Conservation (phyloP, 2,888 invertebrate genomes). For the Drosophila formosana region DNA sequence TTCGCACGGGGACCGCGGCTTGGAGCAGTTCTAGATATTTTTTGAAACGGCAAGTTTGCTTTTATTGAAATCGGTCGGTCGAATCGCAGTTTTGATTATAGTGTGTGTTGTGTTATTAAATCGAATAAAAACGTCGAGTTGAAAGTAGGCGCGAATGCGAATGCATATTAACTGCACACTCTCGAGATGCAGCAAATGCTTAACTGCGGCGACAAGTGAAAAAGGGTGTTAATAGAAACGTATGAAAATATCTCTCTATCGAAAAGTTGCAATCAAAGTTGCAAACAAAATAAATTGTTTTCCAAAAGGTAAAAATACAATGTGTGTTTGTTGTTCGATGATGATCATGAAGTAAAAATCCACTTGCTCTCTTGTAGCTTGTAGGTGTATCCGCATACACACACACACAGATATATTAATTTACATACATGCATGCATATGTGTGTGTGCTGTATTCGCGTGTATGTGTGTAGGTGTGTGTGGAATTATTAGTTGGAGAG, state of each 20-base stretch:
- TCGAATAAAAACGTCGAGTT: slow-evolving; percentile 15
- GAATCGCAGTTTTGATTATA: slow-evolving; percentile 17
- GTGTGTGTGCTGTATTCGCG: slow-evolving; percentile 9
- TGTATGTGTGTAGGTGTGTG: slow-evolving; percentile 32
- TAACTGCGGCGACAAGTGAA: slow-evolving; percentile 57
- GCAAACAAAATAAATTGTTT: slow-evolving; percentile 48
- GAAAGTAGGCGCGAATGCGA: slow-evolving; percentile 37
- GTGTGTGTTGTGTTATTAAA: slow-evolving; percentile 24
- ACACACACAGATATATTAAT: slow-evolving; percentile 5
- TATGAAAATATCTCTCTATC: slow-evolving; percentile 33
- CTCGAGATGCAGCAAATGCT: slow-evolving; percentile 64
- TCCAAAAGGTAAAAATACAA: slow-evolving; percentile 49
- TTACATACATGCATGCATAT: slow-evolving; percentile 16
- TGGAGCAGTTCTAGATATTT: slow-evolving; percentile 24
- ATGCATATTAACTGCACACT: slow-evolving; percentile 35
- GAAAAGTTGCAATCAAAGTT: slow-evolving; percentile 43
- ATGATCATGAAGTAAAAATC: slow-evolving; percentile 18
- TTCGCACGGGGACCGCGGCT: slow-evolving; percentile 54
- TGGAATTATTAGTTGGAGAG: slow-evolving; percentile 59
- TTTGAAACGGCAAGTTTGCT: slow-evolving; percentile 41
- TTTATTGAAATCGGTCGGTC: slow-evolving; percentile 19
- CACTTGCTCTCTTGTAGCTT: slow-evolving; percentile 21
- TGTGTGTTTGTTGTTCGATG: slow-evolving; percentile 7
- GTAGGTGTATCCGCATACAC: slow-evolving; percentile 24
- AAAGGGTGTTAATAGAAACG: slow-evolving; percentile 36